Evolutionary conservation across 2,113 vertebrate genomes (phyloP), one percentile per base, ranked within the genome.

Genomic region (Archilochus colubris): DNA sequence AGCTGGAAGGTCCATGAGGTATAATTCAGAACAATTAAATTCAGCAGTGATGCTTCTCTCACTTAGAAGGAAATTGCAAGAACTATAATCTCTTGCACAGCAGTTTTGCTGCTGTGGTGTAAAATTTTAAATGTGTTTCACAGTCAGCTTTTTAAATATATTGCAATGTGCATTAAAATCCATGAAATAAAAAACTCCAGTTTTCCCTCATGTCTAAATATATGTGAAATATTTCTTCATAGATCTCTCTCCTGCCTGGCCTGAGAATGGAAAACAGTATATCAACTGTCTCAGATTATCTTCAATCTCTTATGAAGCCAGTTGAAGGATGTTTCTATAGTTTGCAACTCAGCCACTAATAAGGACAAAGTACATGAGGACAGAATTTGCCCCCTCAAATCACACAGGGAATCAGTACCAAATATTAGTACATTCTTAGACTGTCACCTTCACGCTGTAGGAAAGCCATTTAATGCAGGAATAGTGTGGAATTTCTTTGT

Each of bases 21-120:
- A 90, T 58, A 82, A 82, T 53, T 80, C 83, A 64, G 38, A 93
- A 48, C 44, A 94, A 95, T 96, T 95, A 95, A 80, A 94, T 95
- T 93, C 86, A 51, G 62, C n/a, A 63, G 36, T 19, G 10, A 61
- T 73, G 46, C 59, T 90, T 86, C 72, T 74, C 68, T 62, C 75
- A 44, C 79, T 88, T 81, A 87, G 85, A 94, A 80, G 46, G 14
- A 59, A 59, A 79, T 53, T 73, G 36, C 21, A 96, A 94, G 81
- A 75, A 63, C 86, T 69, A 20, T 23, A 69, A 31, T 22, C 87
- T 70, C 94, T 88, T 75, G 94, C 92, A 61, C 62, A 57, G 95
- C 75, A 83, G 88, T 93, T 97, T 87, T 91, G 62, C 38, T 67
- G 77, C 33, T 50, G 70, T 23, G 5, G 8, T 53, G 18, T 68